Conservation (phyloP, 2,113 vertebrate genomes). For the Pachypanchax playfairii region DNA sequence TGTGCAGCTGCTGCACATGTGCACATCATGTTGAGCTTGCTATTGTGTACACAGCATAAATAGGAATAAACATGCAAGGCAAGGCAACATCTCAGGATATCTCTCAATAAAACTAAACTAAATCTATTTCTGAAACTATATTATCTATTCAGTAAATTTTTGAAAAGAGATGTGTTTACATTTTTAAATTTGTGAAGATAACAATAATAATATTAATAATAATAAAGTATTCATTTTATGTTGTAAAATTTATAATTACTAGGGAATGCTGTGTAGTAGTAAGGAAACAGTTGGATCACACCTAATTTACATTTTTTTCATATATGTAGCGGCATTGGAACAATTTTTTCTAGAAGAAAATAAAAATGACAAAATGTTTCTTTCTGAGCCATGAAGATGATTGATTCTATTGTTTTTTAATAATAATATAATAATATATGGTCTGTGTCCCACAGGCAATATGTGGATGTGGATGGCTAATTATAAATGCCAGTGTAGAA, state of each 20-base stretch:
- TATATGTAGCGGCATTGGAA: background rate
- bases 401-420: conserved; percentile 15
- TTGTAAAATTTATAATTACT: no score
- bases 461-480: conserved; percentile 60
- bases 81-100: no score
- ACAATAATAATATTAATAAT: no score
- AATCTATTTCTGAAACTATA: no score
- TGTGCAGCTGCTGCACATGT: background rate
- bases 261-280: background rate
- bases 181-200: no score
- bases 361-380: background rate
- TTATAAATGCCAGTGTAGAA: conserved; percentile 69
- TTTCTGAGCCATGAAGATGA: conserved; percentile 8
- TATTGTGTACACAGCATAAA: background rate
- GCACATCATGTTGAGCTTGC: background rate
- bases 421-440: conserved; percentile 38
- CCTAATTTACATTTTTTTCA: conserved; percentile 12
- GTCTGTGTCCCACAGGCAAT: conserved; percentile 47
- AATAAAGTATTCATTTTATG: no score
- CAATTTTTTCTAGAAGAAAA: background rate
- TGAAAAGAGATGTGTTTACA: no score
- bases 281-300: background rate
- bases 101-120: no score
- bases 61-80: background rate
- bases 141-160: no score